phyloP scores from a whole-genome alignment of 2,797 vertebrate species.

The Malacoraja senta region DNA sequence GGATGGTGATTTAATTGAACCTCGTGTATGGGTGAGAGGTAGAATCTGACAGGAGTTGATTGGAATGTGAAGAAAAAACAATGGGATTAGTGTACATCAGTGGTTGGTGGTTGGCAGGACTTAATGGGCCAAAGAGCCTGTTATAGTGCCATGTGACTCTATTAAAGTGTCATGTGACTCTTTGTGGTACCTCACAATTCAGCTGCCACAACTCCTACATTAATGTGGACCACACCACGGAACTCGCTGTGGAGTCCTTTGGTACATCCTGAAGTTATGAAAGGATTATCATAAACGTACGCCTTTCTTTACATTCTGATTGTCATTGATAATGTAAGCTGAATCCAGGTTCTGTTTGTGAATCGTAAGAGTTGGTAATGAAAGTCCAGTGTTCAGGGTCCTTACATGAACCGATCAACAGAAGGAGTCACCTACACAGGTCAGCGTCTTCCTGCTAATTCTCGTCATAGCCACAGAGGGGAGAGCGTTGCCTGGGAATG shows the following conservation, averaged over 20 bases:
- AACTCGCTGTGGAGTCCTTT: not conserved
- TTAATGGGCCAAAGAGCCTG: too few relatives aligned
- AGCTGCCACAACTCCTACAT: not conserved
- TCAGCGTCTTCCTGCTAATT: not conserved
- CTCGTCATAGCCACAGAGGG: not conserved
- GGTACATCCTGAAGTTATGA: not conserved
- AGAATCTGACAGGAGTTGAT: too few relatives aligned
- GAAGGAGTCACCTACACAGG: not conserved
- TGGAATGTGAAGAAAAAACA: too few relatives aligned
- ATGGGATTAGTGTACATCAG: too few relatives aligned
- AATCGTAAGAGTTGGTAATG: not conserved
- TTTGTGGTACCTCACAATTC: not conserved
- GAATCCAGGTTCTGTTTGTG: not conserved
- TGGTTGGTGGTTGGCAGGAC: too few relatives aligned
- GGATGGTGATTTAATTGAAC: too few relatives aligned
- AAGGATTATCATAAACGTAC: not conserved
- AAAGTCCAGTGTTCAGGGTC: not conserved
- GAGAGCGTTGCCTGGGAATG: too few relatives aligned
- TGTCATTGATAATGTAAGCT: not conserved
- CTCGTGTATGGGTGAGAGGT: too few relatives aligned
- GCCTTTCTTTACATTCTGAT: not conserved
- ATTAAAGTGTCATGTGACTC: not conserved
- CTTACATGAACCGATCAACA: not conserved
- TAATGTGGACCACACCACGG: not conserved
- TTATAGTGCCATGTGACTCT: too few relatives aligned